A percentile compares a stretch with the other conserved stretches of the same genome.
Evolutionary conservation across 2,888 invertebrate species (phyloP).

Genomic region (Chydorus sphaericus): DNA sequence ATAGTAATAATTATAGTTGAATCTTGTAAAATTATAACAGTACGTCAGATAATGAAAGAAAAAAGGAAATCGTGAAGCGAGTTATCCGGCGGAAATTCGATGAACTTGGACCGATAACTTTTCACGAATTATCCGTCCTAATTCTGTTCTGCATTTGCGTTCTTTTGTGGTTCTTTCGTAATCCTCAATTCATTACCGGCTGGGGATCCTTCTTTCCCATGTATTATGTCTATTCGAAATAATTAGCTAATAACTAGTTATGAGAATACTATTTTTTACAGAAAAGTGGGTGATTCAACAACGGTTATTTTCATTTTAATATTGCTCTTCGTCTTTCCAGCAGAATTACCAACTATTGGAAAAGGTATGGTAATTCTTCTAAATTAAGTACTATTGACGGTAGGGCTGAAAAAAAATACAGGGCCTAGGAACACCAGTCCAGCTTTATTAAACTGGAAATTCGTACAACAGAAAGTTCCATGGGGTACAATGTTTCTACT

Average conservation of each 20-base stretch:
- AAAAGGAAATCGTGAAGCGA: slow-evolving; percentile 40
- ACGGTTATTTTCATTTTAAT: slow-evolving; percentile 30
- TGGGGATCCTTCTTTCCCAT: slow-evolving; percentile 50
- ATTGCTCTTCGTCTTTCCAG: slow-evolving; percentile 32
- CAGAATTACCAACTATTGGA: slow-evolving; percentile 25
- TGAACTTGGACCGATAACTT: slow-evolving; percentile 60
- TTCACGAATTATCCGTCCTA: slow-evolving; percentile 57
- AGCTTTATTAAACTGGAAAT: slow-evolving; percentile 67
- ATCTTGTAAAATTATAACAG: too few relatives aligned
- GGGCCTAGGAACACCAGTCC: slow-evolving; percentile 39
- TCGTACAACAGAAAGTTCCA: slow-evolving; percentile 67
- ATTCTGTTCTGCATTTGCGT: slow-evolving; percentile 61
- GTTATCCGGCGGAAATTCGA: slow-evolving; percentile 60
- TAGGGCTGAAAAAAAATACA: background rate
- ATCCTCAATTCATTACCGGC: slow-evolving; percentile 72
- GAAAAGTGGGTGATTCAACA: slow-evolving; percentile 13
- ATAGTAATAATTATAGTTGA: too few relatives aligned
- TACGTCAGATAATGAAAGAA: too few relatives aligned
- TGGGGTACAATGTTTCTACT: slow-evolving; percentile 80
- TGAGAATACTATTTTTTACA: too few relatives aligned
- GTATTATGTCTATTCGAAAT: too few relatives aligned
- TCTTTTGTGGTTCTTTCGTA: slow-evolving; percentile 75
- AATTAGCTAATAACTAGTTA: too few relatives aligned
- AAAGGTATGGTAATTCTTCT: too few relatives aligned
- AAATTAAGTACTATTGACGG: too few relatives aligned